Percentiles rank a stretch among this genome's conserved stretches.
Evolutionary conservation across 2,797 vertebrate genomes (phyloP).

Genomic region (Chaetodon trifasciatus): DNA sequence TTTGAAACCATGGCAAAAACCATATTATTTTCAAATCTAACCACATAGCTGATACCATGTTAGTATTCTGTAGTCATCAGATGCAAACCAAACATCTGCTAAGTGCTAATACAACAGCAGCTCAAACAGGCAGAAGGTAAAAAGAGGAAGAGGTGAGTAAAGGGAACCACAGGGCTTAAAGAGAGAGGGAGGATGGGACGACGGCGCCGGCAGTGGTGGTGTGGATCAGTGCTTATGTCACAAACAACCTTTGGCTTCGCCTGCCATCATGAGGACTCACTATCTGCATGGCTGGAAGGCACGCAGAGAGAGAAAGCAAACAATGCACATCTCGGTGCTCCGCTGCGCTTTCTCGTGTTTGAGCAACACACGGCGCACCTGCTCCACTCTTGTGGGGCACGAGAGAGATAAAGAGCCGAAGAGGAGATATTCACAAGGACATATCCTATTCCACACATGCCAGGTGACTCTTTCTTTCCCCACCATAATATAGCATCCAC

Average conservation of each 20-base stretch:
- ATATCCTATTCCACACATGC: constrained; percentile 52
- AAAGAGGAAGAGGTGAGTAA: constrained; percentile 26
- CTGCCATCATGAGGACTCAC: constrained; percentile 53
- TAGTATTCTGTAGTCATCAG: constrained; percentile 10
- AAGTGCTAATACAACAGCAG: constrained; percentile 20
- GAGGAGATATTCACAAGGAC: constrained; percentile 51
- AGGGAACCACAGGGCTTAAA: constrained; percentile 27
- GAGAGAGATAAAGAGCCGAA: constrained; percentile 54
- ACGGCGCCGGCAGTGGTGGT: constrained; percentile 10
- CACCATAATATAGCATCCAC: constrained; percentile 22
- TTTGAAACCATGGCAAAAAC: constrained; percentile 1
- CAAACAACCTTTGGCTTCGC: constrained; percentile 68
- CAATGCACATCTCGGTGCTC: constrained; percentile 56
- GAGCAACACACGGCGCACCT: constrained; percentile 61
- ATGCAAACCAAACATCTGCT: constrained; percentile 39
- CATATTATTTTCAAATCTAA: constrained; percentile 7
- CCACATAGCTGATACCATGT: background rate
- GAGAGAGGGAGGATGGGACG: constrained; percentile 16
- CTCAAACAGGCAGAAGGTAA: constrained; percentile 20
- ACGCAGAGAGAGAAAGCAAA: constrained; percentile 63
- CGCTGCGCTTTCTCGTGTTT: constrained; percentile 53
- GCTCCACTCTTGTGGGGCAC: constrained; percentile 55
- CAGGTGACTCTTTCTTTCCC: constrained; percentile 43
- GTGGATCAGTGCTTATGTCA: constrained; percentile 69
- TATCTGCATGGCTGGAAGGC: constrained; percentile 69